A percentile compares a stretch with the other conserved stretches of the same genome.
These are phyloP conservation scores for Aphis craccivora DNA, from an alignment of 1,140 invertebrate species.

Conservation along the genomic window DNA sequence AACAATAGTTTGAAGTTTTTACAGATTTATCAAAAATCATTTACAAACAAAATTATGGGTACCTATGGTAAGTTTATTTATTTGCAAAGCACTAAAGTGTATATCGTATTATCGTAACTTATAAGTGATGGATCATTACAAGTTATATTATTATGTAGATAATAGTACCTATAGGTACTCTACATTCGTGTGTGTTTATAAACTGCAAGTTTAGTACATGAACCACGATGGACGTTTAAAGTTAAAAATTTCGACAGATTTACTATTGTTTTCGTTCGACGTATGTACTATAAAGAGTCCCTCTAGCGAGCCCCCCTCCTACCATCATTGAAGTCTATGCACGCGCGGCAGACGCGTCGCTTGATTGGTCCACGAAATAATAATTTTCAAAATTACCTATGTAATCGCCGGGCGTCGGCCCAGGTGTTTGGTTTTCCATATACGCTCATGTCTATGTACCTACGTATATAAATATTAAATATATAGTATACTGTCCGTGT, in stretches of 20 bases:
- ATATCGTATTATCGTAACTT: too few species aligned
- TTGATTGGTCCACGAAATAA: conserved; percentile 2
- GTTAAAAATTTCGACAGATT: not conserved
- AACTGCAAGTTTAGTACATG: not conserved
- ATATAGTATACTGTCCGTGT: conserved; percentile 1
- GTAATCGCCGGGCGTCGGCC: conserved; percentile 27
- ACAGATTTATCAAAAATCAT: not conserved
- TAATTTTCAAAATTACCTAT: conserved; percentile 42
- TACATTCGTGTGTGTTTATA: too few species aligned
- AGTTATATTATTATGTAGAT: not conserved
- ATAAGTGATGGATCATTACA: not conserved
- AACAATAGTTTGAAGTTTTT: not conserved
- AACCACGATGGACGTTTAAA: not conserved
- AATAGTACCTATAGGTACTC: not conserved
- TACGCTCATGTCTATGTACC: not conserved
- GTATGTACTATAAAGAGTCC: not conserved
- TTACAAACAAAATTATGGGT: too few species aligned
- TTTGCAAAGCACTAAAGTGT: not conserved
- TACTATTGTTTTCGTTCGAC: not conserved
- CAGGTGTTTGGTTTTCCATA: conserved; percentile 49
- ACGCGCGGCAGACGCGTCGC: not conserved
- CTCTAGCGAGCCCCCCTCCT: not conserved
- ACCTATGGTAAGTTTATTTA: not conserved
- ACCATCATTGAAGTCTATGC: not conserved
- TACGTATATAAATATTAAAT: not conserved